Conservation (phyloP, 2,797 vertebrate genomes). For the Chrosomus eos region DNA sequence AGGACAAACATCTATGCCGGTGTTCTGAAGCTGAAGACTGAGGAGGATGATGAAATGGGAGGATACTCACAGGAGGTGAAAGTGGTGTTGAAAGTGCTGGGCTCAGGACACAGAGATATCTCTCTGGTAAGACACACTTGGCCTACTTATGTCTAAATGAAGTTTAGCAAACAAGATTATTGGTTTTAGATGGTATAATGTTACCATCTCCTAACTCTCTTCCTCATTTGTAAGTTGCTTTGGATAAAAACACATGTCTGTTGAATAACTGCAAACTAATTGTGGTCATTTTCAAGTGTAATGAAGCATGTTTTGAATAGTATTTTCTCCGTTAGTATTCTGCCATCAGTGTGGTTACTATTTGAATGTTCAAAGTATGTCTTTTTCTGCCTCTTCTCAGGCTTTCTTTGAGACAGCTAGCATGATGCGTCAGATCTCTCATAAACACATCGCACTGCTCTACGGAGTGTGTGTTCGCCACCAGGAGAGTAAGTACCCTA, state of each 20-base stretch:
- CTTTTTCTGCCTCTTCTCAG: conserved; percentile 66
- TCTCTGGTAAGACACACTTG: conserved; percentile 80
- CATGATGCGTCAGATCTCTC: conserved; percentile 96
- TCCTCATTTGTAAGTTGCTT: conserved; percentile 1
- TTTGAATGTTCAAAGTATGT: neutral
- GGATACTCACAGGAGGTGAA: conserved; percentile 87
- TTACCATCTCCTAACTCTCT: neutral
- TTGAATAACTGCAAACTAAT: neutral
- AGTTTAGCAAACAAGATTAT: conserved; percentile 8
- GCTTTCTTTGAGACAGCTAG: conserved; percentile 98
- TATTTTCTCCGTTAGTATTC: neutral
- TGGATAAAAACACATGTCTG: neutral
- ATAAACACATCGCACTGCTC: conserved; percentile 95
- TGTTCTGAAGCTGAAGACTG: conserved; percentile 86
- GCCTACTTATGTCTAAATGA: neutral
- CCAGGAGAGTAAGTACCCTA: conserved; percentile 89
- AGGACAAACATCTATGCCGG: conserved; percentile 93
- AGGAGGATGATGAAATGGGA: conserved; percentile 77
- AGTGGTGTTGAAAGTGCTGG: conserved; percentile 95
- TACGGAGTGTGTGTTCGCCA: conserved; percentile 94
- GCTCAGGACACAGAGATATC: conserved; percentile 94
- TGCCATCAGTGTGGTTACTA: neutral
- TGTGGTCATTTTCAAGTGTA: neutral
- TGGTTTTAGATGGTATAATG: neutral
- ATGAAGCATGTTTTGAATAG: neutral